Evolutionary conservation across 2,113 vertebrate genomes (phyloP), one percentile per base, ranked within the genome.

Genomic region (Salvelinus namaycush): DNA sequence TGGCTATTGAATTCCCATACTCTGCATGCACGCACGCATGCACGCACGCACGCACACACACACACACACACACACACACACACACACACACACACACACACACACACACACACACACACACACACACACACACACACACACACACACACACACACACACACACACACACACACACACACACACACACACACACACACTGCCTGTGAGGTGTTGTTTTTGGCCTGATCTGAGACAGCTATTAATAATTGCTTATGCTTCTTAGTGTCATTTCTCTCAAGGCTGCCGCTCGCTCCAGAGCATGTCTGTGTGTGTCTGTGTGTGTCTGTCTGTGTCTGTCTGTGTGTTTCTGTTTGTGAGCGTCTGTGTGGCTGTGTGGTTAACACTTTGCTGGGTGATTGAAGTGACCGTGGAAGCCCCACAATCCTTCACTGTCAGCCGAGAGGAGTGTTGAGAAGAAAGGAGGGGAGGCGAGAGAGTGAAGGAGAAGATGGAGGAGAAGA

Each of bases 231-330:
- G 78, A 76, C 79, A 83, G 83, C 88, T 90, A 91, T 93, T 92
- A 92, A 92, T 92, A 90, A 90, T 92, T 89, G 89, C 92, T 92
- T 92, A 89, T 86, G 86, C 89, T 86, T 87, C 83, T 84, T 83
- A 75, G 79, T 76, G 84, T 89, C 84, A 89, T 88, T 91, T 77
- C 78, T 84, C 82, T 82, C 90, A 91, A 92, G 90, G 91, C 92
- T 78, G 74, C 24, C 16, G 26, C 68, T 34, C 84, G 89, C 84
- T 73, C 83, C 65, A 60, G 82, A 79, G 78, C 84, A 62, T 86
- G 74, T 77, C 79, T 73, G 66, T 39, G n/a, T n/a, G n/a, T n/a
- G n/a, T n/a, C n/a, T n/a, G n/a, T n/a, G 76, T 76, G 79, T 49
- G 20, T 72, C 8, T 68, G 44, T 75, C 18, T 51, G 44, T 68